Evolutionary conservation across 2,113 vertebrate genomes (phyloP).

Genomic region (Ceyx cyanopectus): DNA sequence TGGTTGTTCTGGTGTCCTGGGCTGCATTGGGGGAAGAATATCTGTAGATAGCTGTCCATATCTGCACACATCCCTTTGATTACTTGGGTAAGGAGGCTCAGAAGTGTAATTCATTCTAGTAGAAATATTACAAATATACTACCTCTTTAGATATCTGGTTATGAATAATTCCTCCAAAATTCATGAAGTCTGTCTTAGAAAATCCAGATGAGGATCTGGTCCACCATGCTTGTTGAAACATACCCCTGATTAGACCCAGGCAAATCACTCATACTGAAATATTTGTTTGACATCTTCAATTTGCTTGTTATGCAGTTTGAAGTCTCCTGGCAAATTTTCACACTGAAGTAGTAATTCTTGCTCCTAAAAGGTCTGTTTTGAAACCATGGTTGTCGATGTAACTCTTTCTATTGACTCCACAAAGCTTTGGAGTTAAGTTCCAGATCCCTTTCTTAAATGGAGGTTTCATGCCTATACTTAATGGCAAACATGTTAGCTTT

Average conservation of each 20-base stretch:
- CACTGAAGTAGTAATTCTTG: neutral
- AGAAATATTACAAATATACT: neutral
- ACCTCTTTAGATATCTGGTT: neutral
- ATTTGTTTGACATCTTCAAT: slow-evolving; percentile 4
- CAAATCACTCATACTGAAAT: slow-evolving; percentile 15
- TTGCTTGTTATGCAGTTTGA: neutral
- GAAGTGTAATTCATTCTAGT: neutral
- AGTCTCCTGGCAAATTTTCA: neutral
- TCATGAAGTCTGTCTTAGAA: neutral
- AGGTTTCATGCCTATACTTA: neutral
- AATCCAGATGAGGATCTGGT: slow-evolving; percentile 12
- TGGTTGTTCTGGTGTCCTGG: neutral
- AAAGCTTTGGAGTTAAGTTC: neutral
- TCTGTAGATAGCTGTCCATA: neutral
- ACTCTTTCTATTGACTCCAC: neutral
- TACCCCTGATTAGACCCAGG: neutral
- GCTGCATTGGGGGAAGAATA: neutral
- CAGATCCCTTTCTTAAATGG: neutral
- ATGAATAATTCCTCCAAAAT: neutral
- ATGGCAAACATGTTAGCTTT: neutral
- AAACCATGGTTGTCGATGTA: neutral
- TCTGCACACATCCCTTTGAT: neutral
- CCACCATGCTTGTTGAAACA: neutral
- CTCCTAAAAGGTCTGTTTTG: neutral
- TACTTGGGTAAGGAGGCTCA: neutral